Base-by-base conservation (phyloP, 1,140 invertebrate species). In the Drosophila prosaltans region DNA sequence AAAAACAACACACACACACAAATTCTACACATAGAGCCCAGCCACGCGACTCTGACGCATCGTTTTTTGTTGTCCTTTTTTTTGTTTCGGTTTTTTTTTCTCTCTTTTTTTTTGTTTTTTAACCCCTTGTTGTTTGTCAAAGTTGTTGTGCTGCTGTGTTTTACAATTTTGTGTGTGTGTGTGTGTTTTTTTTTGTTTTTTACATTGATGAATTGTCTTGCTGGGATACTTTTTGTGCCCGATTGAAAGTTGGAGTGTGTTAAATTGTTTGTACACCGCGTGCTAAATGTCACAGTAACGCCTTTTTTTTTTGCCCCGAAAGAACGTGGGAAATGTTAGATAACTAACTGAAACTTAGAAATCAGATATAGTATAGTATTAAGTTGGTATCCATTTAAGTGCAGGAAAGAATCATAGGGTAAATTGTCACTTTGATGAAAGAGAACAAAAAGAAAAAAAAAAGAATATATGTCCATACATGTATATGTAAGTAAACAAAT, bases 191-290 rank as follows among this genome's bases (percentile, higher is more conserved):
- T 62, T 69, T n/a, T 57, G 45, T 69, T 32, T 64, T 43, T 28
- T 65, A 54, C 58, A 72, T 83, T 88, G 84, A 88, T 88, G 83
- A 71, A 88, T 88, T 72, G 73, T 88, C 73, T 64, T 72, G 72
- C 32, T 36, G 32, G 32, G 6, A 1, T 7, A 16, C n/a, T 43
- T 61, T 59, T 67, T 60, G 59, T 60, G 51, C 39, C 54, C 26
- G 57, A 67, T 43, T 45, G 11, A 59, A 39, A 54, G 24, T 69
- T 72, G 55, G 58, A 86, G 82, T 85, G 83, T 77, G 84, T 80
- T 80, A 82, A 88, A 88, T 83, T 69, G 83, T 80, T 78, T 67
- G 72, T 30, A 64, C 57, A 81, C 69, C 81, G 43, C 81, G 73
- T 71, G 76, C 66, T 68, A 63, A 80, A 70, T 36, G 55, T 40